Base-by-base conservation (phyloP, 2,888 invertebrate species). In the Achlya flavicornis region DNA sequence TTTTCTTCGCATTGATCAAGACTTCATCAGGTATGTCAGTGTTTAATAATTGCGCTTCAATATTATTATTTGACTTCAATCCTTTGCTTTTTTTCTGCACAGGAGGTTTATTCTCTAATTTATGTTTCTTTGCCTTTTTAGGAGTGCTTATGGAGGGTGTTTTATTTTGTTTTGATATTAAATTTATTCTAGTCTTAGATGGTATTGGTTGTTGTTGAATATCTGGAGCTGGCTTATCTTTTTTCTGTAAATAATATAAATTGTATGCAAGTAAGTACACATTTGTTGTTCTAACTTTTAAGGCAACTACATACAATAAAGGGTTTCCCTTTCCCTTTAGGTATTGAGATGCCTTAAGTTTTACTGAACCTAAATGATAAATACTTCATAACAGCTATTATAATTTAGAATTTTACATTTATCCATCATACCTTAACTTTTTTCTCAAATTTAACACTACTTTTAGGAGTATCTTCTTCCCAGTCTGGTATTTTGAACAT, bases 1-100 rank as follows among this genome's bases (percentile, higher is more conserved):
- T 86, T 65, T 87, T 89, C 65, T 86, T 88, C 57, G 79, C 86
- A 64, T 86, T 82, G 12, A 87, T 69, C 64, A 89, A 67, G 14
- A 84, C 65, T 75, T 86, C 87, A 66, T 90, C 87, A 63, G 82
- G 73, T 66, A 83, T 82, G 61, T 87, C 87, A 14, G 77, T 73
- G 48, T 86, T 82, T 58, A 79, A 65, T 61, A 75, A 75, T 43
- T 73, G 66, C 38, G 75, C 66, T 63, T 83, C 76, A 14, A 71
- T 62, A 62, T 65, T 73, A 35, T 68, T 65, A n/a, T 61, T 48
- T 6, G 46, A 53, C 32, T 60, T 32, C 7, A 19, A 43, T 61
- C 64, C 67, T 63, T 12, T 62, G 61, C 32, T 38, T 63, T 61
- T 71, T 66, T 41, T 65, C 61, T 38, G 7, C 0, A 53, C 19